Percentiles rank a stretch among this genome's conserved stretches.
Evolutionary conservation across 2,888 invertebrate genomes (phyloP).

Genomic region (Agrilus biguttatus): DNA sequence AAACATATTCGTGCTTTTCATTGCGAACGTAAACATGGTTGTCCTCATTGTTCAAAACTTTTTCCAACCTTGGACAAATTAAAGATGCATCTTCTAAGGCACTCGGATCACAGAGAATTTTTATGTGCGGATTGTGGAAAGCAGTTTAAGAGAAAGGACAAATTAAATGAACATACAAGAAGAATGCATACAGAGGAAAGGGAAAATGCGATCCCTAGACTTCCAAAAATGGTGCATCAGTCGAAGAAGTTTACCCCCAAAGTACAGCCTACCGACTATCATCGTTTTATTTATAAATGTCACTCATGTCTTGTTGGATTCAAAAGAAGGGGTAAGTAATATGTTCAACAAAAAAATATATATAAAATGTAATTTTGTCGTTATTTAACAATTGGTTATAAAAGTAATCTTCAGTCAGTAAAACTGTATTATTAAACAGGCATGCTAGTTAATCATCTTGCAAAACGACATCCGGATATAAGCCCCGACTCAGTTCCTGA

Average conservation of each 20-base stretch:
- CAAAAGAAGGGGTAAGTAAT: slow-evolving; percentile 52
- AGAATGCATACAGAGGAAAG: slow-evolving; percentile 40
- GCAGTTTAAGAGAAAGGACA: slow-evolving; percentile 64
- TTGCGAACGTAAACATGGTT: slow-evolving; percentile 49
- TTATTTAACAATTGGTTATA: not conserved
- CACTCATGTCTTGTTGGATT: slow-evolving; percentile 60
- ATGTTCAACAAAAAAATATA: slow-evolving; percentile 37
- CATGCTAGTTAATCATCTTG: slow-evolving; percentile 73
- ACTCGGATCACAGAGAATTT: slow-evolving; percentile 52
- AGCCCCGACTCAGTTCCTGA: slow-evolving; percentile 53
- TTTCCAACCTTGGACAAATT: slow-evolving; percentile 60
- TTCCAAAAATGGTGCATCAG: slow-evolving; percentile 11
- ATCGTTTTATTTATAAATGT: slow-evolving; percentile 63
- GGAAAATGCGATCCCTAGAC: slow-evolving; percentile 27
- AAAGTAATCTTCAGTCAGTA: too few species aligned
- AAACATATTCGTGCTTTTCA: slow-evolving; percentile 62
- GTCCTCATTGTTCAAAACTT: slow-evolving; percentile 51
- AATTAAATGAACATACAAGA: slow-evolving; percentile 57
- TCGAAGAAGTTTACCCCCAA: slow-evolving; percentile 43
- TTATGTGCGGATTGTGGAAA: slow-evolving; percentile 63
- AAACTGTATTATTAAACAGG: slow-evolving; percentile 12
- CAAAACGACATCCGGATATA: slow-evolving; percentile 57
- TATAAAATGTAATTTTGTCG: slow-evolving; percentile 18
- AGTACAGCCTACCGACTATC: slow-evolving; percentile 47
- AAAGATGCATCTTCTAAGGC: slow-evolving; percentile 53